Evolutionary conservation across 2,888 invertebrate species (phyloP).

Genomic region (Steinernema hermaphroditum): DNA sequence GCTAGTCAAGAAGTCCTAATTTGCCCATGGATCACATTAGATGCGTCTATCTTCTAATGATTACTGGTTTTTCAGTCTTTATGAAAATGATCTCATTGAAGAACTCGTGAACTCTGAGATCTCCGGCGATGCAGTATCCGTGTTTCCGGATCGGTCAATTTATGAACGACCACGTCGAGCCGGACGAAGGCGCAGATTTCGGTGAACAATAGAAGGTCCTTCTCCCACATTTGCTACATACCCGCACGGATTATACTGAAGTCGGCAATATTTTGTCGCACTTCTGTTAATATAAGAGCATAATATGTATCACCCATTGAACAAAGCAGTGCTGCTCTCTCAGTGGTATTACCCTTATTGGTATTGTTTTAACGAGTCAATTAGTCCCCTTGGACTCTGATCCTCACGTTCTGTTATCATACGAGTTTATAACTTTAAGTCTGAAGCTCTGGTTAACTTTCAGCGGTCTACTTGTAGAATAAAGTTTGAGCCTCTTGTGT

Average conservation of each 20-base stretch:
- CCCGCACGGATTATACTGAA: too few species aligned
- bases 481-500: too few species aligned
- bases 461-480: too few species aligned
- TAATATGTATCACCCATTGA: background rate
- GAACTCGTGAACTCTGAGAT: background rate
- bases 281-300: background rate
- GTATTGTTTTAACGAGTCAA: background rate
- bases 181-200: constrained; percentile 11
- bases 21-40: too few species aligned
- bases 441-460: too few species aligned
- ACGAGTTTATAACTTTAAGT: background rate
- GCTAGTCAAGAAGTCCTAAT: background rate
- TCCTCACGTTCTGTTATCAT: background rate
- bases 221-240: too few species aligned
- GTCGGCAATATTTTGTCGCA: background rate
- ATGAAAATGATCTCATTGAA: background rate
- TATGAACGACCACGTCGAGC: constrained; percentile 14
- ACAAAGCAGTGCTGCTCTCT: too few species aligned
- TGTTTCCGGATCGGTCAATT: background rate
- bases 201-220: background rate
- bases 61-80: background rate
- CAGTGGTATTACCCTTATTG: too few species aligned
- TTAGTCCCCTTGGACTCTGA: background rate
- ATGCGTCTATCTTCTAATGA: too few species aligned
- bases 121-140: constrained; percentile 13